These are phyloP conservation scores for Epicampocera succincta DNA, from an alignment of 2,888 invertebrate species.

Conservation along the genomic window DNA sequence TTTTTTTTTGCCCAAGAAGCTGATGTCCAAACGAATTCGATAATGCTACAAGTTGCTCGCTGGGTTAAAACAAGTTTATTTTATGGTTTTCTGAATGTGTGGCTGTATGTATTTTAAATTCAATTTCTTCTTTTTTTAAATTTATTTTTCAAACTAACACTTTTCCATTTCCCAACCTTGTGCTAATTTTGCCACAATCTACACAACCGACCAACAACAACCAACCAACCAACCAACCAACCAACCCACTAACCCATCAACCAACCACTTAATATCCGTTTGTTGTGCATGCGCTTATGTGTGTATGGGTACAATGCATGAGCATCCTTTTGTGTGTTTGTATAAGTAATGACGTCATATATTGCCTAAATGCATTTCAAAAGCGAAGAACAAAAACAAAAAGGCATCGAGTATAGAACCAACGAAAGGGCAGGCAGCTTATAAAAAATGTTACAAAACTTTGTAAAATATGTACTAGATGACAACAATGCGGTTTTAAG, in stretches of 20 bases:
- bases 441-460: background rate
- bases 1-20: too few relatives aligned
- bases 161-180: constrained; percentile 48
- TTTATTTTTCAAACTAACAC: constrained; percentile 1
- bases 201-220: constrained; percentile 15
- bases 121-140: background rate
- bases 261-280: constrained; percentile 52
- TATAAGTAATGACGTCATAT: constrained; percentile 58
- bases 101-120: background rate
- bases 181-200: constrained; percentile 44
- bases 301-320: background rate
- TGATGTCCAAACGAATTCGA: too few relatives aligned
- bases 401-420: constrained; percentile 6
- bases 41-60: too few relatives aligned
- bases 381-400: too few relatives aligned
- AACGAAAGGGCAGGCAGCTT: background rate
- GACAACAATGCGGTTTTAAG: background rate
- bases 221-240: background rate
- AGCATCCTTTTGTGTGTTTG: background rate
- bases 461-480: background rate
- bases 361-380: constrained; percentile 56
- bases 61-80: too few relatives aligned
- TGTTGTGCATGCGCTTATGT: background rate
- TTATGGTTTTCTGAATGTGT: too few relatives aligned
- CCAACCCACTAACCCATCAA: background rate